Conservation (phyloP, 1,140 invertebrate genomes). For the Danaus melanippus region DNA sequence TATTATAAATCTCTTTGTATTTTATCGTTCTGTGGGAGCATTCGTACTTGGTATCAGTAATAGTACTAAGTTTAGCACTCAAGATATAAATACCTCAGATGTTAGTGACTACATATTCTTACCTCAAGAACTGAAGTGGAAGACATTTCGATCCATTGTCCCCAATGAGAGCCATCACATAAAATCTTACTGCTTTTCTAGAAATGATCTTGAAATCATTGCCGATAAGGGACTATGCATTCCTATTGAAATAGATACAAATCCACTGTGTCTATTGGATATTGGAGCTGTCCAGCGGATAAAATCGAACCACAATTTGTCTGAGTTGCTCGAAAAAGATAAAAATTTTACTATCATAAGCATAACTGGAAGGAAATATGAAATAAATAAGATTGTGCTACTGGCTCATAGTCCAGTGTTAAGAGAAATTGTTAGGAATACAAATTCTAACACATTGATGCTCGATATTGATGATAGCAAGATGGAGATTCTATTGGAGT, state of each 20-base stretch:
- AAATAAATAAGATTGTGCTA: slow-evolving; percentile 42
- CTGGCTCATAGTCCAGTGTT: slow-evolving; percentile 41
- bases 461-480: slow-evolving; percentile 38
- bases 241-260: slow-evolving; percentile 33
- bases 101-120: slow-evolving; percentile 10
- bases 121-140: slow-evolving; percentile 24
- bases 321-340: slow-evolving; percentile 26
- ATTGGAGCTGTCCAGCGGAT: slow-evolving; percentile 32
- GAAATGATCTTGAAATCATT: slow-evolving; percentile 16
- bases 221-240: slow-evolving; percentile 28
- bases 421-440: slow-evolving; percentile 30
- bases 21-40: slow-evolving; percentile 33
- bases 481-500: slow-evolving; percentile 44
- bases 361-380: slow-evolving; percentile 29
- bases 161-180: slow-evolving; percentile 35
- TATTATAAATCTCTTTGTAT: slow-evolving; percentile 50
- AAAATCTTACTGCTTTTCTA: slow-evolving; percentile 37
- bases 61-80: slow-evolving; percentile 19
- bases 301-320: slow-evolving; percentile 36
- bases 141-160: slow-evolving; percentile 27
- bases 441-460: slow-evolving; percentile 18
- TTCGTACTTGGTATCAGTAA: slow-evolving; percentile 37
- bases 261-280: slow-evolving; percentile 23
- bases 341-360: slow-evolving; percentile 39
- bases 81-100: slow-evolving; percentile 8